Percentiles rank a stretch among this genome's conserved stretches.
Conservation (phyloP, 2,113 vertebrate species). For the Leptobrachium ailaonicum region DNA sequence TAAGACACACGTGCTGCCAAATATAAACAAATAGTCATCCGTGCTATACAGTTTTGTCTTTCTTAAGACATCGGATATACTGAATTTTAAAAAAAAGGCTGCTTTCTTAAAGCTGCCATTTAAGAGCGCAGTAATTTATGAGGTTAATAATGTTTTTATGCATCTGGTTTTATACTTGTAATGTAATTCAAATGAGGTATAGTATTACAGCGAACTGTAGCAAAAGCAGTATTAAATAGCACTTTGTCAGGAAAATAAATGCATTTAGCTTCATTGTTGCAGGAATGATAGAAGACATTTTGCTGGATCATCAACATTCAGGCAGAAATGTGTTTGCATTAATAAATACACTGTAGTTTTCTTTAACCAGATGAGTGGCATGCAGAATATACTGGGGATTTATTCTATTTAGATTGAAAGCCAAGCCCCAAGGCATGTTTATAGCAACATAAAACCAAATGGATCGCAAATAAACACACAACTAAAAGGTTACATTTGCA, state of each 20-base stretch:
- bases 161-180: conserved; percentile 24
- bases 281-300: conserved; percentile 12
- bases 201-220: neutral
- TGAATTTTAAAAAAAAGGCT: conserved; percentile 8
- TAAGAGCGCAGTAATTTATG: conserved; percentile 16
- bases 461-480: conserved; percentile 43
- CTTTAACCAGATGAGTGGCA: conserved; percentile 36
- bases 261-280: conserved; percentile 14
- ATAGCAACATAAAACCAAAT: conserved; percentile 46
- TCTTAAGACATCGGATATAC: neutral
- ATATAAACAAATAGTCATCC: neutral
- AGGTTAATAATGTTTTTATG: conserved; percentile 40
- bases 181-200: conserved; percentile 16
- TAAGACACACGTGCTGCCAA: too few species aligned
- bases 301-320: neutral
- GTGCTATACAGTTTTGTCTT: neutral
- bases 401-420: conserved; percentile 41
- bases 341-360: conserved; percentile 22
- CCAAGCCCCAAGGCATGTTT: conserved; percentile 46
- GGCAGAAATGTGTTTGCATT: conserved; percentile 22
- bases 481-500: conserved; percentile 48
- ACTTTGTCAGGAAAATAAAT: conserved; percentile 14
- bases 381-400: neutral
- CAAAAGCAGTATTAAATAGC: conserved; percentile 1
- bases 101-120: conserved; percentile 3